phyloP scores from a whole-genome alignment of 2,113 vertebrate genomes.

The Caretta caretta region DNA sequence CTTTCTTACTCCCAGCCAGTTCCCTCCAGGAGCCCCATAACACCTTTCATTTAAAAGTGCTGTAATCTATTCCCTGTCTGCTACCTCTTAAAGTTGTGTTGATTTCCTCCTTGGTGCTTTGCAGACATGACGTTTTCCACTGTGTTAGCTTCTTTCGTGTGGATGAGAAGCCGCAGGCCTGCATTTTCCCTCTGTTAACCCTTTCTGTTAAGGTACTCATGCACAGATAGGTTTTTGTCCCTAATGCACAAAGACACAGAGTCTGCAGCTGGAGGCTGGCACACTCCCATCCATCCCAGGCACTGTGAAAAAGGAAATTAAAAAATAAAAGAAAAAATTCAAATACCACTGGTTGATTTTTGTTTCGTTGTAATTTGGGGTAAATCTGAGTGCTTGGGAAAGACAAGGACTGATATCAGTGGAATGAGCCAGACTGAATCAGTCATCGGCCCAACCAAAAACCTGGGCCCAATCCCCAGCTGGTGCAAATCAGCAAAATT shows the following conservation, averaged over 20 bases:
- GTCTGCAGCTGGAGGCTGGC: background rate
- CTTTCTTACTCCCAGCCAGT: background rate
- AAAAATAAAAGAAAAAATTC: conserved; percentile 26
- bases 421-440: background rate
- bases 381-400: background rate
- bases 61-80: conserved; percentile 25
- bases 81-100: conserved; percentile 14
- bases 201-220: background rate
- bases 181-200: background rate
- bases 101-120: conserved; percentile 12
- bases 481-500: background rate
- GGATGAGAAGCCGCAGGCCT: background rate
- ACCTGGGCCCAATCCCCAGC: background rate
- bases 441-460: background rate
- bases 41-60: conserved; percentile 37
- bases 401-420: background rate
- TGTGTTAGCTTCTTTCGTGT: background rate
- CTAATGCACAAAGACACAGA: background rate
- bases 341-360: background rate
- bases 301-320: background rate
- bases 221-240: background rate
- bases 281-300: background rate
- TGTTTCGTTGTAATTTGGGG: background rate
- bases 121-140: background rate
- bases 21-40: conserved; percentile 16